phyloP scores from a whole-genome alignment of 2,113 vertebrate genomes.

The Campylomormyrus numenius region DNA sequence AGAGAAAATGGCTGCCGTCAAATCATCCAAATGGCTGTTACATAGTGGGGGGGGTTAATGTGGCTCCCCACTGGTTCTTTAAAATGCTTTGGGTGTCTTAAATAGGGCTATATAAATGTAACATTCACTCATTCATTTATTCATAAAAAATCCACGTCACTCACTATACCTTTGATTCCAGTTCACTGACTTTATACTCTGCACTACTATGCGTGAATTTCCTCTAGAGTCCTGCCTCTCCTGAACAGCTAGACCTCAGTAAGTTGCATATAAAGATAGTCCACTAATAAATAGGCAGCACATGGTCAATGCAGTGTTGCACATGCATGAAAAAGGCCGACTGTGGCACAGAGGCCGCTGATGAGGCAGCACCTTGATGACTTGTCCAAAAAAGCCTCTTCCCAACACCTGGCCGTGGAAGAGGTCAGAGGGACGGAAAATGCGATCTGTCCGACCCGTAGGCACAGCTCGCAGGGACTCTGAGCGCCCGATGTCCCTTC shows the following conservation, averaged over 20 bases:
- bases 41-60: not conserved
- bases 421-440: conserved; percentile 92
- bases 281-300: not conserved
- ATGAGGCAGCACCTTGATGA: conserved; percentile 75
- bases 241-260: not conserved
- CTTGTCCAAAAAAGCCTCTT: conserved; percentile 91
- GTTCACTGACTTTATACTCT: not conserved
- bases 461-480: conserved; percentile 78
- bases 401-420: conserved; percentile 90
- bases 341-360: not conserved
- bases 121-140: not conserved
- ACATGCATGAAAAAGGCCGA: not conserved
- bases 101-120: not conserved
- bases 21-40: not conserved
- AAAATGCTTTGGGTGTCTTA: not conserved
- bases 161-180: not conserved
- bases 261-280: not conserved
- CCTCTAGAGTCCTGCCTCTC: not conserved
- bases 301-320: not conserved
- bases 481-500: conserved; percentile 83
- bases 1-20: not conserved
- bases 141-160: not conserved
- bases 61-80: not conserved
- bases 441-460: conserved; percentile 68
- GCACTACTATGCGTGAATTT: not conserved